These are phyloP conservation scores for Leucoma salicis DNA, from an alignment of 2,888 invertebrate species.

Conservation along the genomic window DNA sequence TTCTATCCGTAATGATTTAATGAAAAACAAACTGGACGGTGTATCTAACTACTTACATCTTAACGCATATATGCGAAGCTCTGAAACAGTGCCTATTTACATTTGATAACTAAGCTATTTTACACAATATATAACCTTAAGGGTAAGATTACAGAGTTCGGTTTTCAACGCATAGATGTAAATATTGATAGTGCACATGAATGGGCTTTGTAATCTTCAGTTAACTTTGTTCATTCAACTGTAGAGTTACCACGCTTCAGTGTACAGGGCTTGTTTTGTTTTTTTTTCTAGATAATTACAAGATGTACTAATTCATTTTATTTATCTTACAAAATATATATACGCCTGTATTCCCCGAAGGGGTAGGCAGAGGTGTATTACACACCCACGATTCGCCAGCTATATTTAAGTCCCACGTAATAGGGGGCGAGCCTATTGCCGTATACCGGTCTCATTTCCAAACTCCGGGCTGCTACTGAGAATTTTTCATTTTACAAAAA, in stretches of 20 bases:
- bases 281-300: neutral
- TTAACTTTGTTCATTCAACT: slow-evolving; percentile 39
- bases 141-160: neutral
- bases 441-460: no score
- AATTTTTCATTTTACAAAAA: no score
- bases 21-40: slow-evolving; percentile 7
- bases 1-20: slow-evolving; percentile 8
- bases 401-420: no score
- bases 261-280: neutral
- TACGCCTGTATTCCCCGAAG: no score
- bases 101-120: neutral
- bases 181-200: slow-evolving; percentile 34
- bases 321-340: no score
- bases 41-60: slow-evolving; percentile 1
- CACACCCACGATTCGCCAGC: no score
- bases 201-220: slow-evolving; percentile 32
- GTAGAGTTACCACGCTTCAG: slow-evolving; percentile 21
- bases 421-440: no score
- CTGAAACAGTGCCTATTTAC: slow-evolving; percentile 25
- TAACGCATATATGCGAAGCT: slow-evolving; percentile 27
- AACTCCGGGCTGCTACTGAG: no score
- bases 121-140: slow-evolving; percentile 10
- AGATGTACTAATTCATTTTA: no score
- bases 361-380: no score
- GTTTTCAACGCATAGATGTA: slow-evolving; percentile 3